Evolutionary conservation across 2,888 invertebrate species (phyloP), one percentile per base, ranked within the genome.

Genomic region (Mechanitis mazaeus): DNA sequence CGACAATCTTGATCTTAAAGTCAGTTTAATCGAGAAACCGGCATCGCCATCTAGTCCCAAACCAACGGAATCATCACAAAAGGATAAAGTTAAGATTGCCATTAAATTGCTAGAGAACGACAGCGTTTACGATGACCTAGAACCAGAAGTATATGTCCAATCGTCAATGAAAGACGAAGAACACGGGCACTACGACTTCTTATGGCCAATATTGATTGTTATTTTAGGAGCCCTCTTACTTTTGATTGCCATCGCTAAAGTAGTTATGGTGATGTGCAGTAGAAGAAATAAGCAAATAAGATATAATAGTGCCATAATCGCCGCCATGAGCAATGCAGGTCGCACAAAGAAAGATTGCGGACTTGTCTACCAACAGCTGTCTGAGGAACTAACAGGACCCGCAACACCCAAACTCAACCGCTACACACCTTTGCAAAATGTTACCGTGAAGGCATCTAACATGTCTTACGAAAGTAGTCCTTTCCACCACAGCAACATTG

Each of bases 321-420:
- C 89, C 45, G 89, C 88, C 61, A 90, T 92, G 91, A 90, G 89
- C 72, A 86, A 92, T 67, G 84, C 86, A 66, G 78, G 84, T 28
- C 89, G 90, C 65, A 88, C 91, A 53, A 94, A 93, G 87, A 94
- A 93, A 75, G 94, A 94, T 79, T 94, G 94, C 71, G 94, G 94
- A 3, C 91, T 95, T 64, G 94, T 95, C 31, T 95, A 95, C 83
- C 94, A 94, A 75, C 95, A 94, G 69, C 85, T 95, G 60, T 94
- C 95, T 11, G 95, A 95, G 80, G 95, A 95, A 71, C 92, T 95
- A 69, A 91, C 92, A 11, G 93, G 93, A 56, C 93, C 93, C 3
- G 87, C 92, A 75, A 93, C 94, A 73, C 94, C 95, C 56, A 94
- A 93, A 79, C 87, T 93, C 65, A 93, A 91, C 83, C 92, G 93